Percentiles rank a stretch among this genome's conserved stretches.
Conservation (phyloP, 2,113 vertebrate species). For the Loxodonta africana region DNA sequence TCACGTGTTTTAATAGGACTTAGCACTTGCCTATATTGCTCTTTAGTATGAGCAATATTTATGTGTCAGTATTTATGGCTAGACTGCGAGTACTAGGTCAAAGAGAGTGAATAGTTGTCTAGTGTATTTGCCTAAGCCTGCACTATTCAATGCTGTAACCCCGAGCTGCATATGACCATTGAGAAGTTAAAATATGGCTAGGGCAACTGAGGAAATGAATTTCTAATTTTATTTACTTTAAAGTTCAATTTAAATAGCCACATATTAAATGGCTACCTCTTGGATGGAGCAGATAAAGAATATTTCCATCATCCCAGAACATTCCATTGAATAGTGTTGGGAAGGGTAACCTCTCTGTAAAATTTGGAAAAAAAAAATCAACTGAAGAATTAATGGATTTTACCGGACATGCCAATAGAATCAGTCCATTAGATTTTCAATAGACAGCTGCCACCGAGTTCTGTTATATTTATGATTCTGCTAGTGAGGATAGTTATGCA, state of each 20-base stretch:
- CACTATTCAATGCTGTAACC: not conserved
- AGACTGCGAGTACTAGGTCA: not conserved
- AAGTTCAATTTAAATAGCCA: not conserved
- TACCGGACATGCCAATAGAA: not conserved
- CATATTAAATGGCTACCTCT: not conserved
- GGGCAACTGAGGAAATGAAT: not conserved
- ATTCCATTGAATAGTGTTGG: not conserved
- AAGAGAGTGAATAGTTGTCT: not conserved
- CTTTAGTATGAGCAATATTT: not conserved
- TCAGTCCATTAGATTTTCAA: not conserved
- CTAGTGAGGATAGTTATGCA: not conserved
- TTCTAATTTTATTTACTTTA: constrained; percentile 15
- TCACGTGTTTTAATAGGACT: not conserved
- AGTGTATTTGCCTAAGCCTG: not conserved
- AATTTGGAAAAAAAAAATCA: not conserved
- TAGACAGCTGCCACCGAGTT: not conserved
- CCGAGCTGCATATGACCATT: not conserved
- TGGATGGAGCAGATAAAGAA: not conserved
- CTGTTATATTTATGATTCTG: not conserved
- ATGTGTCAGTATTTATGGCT: not conserved
- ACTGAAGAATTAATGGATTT: not conserved
- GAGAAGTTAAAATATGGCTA: not conserved
- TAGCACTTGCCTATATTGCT: not conserved
- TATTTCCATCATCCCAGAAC: not conserved
- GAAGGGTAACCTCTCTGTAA: not conserved